phyloP scores from a whole-genome alignment of 2,113 vertebrate species.

The Mus spicilegus region DNA sequence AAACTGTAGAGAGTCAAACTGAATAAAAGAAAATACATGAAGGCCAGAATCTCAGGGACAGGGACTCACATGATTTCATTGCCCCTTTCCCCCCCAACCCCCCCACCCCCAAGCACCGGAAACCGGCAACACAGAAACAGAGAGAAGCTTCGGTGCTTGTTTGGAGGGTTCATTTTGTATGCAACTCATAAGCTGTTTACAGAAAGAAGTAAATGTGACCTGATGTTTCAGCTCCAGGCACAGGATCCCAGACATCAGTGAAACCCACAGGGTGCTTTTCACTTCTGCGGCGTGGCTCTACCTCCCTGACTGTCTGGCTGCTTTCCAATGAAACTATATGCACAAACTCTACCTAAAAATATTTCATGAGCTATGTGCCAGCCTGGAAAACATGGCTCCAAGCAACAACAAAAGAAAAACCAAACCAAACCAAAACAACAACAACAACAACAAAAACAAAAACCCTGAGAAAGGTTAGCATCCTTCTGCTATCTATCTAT shows the following conservation, averaged over 20 bases:
- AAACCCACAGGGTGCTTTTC: constrained; percentile 43
- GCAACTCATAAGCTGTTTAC: constrained; percentile 27
- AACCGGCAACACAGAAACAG: background rate
- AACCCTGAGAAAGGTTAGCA: background rate
- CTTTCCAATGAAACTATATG: background rate
- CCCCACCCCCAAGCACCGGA: background rate
- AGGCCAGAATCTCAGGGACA: background rate
- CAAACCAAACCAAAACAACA: background rate
- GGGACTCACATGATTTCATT: background rate
- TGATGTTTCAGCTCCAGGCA: constrained; percentile 35
- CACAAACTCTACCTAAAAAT: background rate
- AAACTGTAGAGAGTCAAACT: background rate
- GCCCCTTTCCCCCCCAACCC: too few species aligned
- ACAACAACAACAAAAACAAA: background rate
- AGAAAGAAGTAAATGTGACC: constrained; percentile 20
- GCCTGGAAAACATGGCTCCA: background rate
- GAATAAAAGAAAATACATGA: background rate
- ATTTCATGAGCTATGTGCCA: background rate
- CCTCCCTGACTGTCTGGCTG: background rate
- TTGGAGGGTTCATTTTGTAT: constrained; percentile 11
- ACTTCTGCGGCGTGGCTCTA: background rate
- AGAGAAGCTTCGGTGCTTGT: background rate
- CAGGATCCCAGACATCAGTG: constrained; percentile 30
- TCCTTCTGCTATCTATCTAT: background rate
- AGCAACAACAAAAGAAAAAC: too few species aligned